Evolutionary conservation across 92 coral and sea anemone genomes (phyloP), one percentile per base, ranked within the genome.

Genomic region (Virgularia gustaviana): DNA sequence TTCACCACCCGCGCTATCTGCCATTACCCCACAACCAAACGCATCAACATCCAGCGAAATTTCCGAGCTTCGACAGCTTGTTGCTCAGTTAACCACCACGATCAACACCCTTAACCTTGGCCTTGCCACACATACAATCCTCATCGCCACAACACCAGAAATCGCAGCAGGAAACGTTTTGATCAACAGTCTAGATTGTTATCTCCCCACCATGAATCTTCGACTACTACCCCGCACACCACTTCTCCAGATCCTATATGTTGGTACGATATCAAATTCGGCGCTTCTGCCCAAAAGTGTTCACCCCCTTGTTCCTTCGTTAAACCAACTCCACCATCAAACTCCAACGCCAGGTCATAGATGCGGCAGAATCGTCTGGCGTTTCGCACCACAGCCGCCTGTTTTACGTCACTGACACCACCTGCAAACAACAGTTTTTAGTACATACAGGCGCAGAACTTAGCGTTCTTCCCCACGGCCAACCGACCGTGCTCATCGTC

Each of bases 181-280:
- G 18, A 5, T 15, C 55, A 25, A 8, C 45, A 39, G 45, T 39
- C 45, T 15, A 39, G 45, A 39, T 15, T 15, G 15, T 39, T 8
- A 15, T 15, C 55, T 5, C 15, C 55, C 18, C 20, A 47, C 18
- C 8, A 47, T 25, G 22, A 4, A 4, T 25, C 22, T 4, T 4
- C 18, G 18, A 47, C 55, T 15, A 5, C 55, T 3, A 47, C 55
- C 15, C 55, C 55, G 55, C 9, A 39, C 8, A 15, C 8, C 15
- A 39, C 9, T 39, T 15, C 45, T 39, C 45, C 9, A 8, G 15
- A 8, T 15, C 45, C 45, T 7, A 15, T 47, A 4, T 63, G 71
- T 18, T 63, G 71, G 71, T 63, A 63, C 31, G 49, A 36, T 22
- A 3, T 2, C 8, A 37, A 36, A 37, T n/a, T 55, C 22, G 62